Base-by-base conservation (phyloP, 2,797 vertebrate genomes). In the Anniella stebbinsi region DNA sequence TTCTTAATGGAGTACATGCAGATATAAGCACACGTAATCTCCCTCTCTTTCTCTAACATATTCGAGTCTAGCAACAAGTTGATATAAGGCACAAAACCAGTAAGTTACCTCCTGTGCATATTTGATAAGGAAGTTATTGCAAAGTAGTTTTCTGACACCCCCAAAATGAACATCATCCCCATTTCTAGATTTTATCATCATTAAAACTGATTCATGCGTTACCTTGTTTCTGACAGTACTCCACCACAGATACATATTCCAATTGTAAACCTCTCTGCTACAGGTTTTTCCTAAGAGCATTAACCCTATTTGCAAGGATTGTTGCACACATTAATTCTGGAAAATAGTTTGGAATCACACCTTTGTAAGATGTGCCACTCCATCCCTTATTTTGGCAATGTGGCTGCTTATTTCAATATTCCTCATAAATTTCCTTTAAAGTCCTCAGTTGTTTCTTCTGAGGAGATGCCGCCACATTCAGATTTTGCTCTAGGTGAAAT, bases 1-100 rank as follows among this genome's bases (percentile, higher is more conserved):
- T 72, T 51, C 57, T 87, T 89, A 90, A 0, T 38, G 88, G 28
- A 86, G 12, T 13, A 36, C 33, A 51, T 85, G 83, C 63, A 78
- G 38, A 51, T 86, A 66, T 87, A 84, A 89, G 21, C 72, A 2
- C 78, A 0, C 0, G 3, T 87, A 88, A 36, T 60, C 87, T 0
- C 82, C 41, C 25, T 33, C 57, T 60, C 51, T 75, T 36, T 60
- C 70, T 75, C 82, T 33, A 23, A 48, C 36, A 33, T 21, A 45
- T 36, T 60, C 12, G 11, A 72, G 28, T 83, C 9, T n/a, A 80
- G 5, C 33, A 81, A 48, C 28, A 89, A 33, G n/a, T 30, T 88
- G 5, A 4, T 36, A 66, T 66, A 88, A 88, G 18, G 28, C 4
- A 66, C 28, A 88, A 83, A 75, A 84, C 0, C 2, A 72, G 0